Conservation (phyloP, 2,113 vertebrate species). For the Nanorana parkeri region DNA sequence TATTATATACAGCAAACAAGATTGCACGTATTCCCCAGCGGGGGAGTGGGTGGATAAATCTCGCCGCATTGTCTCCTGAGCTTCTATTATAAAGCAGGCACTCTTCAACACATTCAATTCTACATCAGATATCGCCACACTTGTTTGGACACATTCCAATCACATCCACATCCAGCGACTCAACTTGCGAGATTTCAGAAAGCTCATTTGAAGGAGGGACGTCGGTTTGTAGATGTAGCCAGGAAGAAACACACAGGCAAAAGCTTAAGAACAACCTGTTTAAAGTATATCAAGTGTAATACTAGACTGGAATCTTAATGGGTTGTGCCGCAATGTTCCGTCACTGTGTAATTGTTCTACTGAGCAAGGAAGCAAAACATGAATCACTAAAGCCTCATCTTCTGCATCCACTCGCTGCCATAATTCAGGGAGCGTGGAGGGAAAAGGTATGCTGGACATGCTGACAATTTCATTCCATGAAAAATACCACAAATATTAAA, state of each 20-base stretch:
- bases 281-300: background rate
- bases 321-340: background rate
- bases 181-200: conserved; percentile 8
- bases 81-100: background rate
- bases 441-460: no score
- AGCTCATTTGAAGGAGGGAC: conserved; percentile 9
- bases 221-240: background rate
- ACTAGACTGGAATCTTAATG: conserved; percentile 10
- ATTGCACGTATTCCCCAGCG: background rate
- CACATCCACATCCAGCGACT: conserved; percentile 14
- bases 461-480: no score
- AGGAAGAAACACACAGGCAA: background rate
- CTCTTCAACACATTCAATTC: background rate
- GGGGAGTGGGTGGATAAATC: background rate
- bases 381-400: no score
- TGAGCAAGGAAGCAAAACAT: no score
- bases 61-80: background rate
- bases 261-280: background rate
- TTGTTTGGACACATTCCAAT: conserved; percentile 33
- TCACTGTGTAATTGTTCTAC: background rate
- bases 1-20: no score
- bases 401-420: no score
- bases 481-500: no score
- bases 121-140: conserved; percentile 15
- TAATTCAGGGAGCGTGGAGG: no score